Percentiles rank a stretch among this genome's conserved stretches.
Conservation (phyloP, 53 echinoderm and acorn worm species). For the Echinometra lucunter region DNA sequence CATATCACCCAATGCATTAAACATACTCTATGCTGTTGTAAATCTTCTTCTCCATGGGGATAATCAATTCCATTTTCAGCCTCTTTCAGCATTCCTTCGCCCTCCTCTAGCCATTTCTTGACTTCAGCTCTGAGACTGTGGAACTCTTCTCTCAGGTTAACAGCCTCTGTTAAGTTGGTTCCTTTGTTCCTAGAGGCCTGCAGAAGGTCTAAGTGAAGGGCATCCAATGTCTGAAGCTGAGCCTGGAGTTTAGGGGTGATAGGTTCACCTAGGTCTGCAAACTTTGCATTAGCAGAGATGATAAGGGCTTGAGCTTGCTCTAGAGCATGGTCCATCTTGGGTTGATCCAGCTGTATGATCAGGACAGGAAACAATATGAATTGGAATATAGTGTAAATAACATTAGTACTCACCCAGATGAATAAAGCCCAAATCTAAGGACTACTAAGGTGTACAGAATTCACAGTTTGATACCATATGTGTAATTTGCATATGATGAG, state of each 20-base stretch:
- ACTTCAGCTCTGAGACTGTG: conserved; percentile 71
- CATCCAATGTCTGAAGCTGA: conserved; percentile 82
- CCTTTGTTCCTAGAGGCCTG: conserved; percentile 77
- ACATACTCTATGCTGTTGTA: conserved; percentile 86
- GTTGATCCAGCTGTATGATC: conserved; percentile 72
- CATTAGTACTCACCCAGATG: neutral
- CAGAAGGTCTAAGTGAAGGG: conserved; percentile 80
- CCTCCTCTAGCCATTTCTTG: conserved; percentile 83
- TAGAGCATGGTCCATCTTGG: conserved; percentile 80
- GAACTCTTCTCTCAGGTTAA: conserved; percentile 80
- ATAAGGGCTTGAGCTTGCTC: conserved; percentile 87
- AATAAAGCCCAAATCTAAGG: neutral
- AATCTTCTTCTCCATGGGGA: conserved; percentile 75
- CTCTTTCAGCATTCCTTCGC: conserved; percentile 74
- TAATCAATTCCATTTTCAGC: conserved; percentile 85
- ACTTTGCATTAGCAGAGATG: conserved; percentile 87
- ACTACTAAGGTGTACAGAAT: too few species aligned
- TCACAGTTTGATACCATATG: too few species aligned
- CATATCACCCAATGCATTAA: neutral
- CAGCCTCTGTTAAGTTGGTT: conserved; percentile 77
- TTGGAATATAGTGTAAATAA: neutral
- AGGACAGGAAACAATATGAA: neutral
- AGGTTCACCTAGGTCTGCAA: conserved; percentile 86
- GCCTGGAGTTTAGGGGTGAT: conserved; percentile 79
- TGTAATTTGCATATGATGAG: too few species aligned